phyloP scores from a whole-genome alignment of 1,140 invertebrate genomes.

The Neuroterus valhalla region DNA sequence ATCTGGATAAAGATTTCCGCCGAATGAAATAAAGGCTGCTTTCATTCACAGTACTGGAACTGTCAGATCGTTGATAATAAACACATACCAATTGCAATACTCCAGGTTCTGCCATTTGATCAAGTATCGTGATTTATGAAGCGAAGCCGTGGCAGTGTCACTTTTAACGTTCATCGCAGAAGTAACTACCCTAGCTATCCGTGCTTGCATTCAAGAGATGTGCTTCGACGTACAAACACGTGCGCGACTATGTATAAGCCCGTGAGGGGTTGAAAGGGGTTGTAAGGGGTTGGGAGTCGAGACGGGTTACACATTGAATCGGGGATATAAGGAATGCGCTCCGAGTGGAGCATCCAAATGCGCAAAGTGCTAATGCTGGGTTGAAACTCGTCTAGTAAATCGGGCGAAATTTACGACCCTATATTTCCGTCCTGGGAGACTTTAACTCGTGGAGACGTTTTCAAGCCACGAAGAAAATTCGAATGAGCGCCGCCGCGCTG shows the following conservation, averaged over 20 bases:
- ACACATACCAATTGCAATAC: neutral
- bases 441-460: slow-evolving; percentile 41
- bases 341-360: slow-evolving; percentile 28
- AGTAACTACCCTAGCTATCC: slow-evolving; percentile 8
- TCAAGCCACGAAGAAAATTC: slow-evolving; percentile 38
- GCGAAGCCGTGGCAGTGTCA: slow-evolving; percentile 6
- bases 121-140: slow-evolving; percentile 24
- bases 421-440: slow-evolving; percentile 42
- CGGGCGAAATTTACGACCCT: slow-evolving; percentile 54
- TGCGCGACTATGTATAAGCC: neutral
- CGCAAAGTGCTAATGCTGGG: slow-evolving; percentile 53
- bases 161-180: slow-evolving; percentile 9
- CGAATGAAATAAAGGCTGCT: neutral
- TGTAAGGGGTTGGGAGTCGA: neutral
- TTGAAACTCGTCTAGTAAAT: slow-evolving; percentile 54
- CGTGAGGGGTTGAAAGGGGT: too few species aligned
- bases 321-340: slow-evolving; percentile 22
- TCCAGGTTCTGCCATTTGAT: neutral
- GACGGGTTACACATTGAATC: slow-evolving; percentile 19
- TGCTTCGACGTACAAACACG: neutral
- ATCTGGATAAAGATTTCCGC: neutral
- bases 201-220: slow-evolving; percentile 10
- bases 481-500: slow-evolving; percentile 33
- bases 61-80: neutral
- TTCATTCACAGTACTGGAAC: neutral